These are phyloP conservation scores for Lamprotornis superbus DNA, from an alignment of 2,113 vertebrate species.

Conservation along the genomic window DNA sequence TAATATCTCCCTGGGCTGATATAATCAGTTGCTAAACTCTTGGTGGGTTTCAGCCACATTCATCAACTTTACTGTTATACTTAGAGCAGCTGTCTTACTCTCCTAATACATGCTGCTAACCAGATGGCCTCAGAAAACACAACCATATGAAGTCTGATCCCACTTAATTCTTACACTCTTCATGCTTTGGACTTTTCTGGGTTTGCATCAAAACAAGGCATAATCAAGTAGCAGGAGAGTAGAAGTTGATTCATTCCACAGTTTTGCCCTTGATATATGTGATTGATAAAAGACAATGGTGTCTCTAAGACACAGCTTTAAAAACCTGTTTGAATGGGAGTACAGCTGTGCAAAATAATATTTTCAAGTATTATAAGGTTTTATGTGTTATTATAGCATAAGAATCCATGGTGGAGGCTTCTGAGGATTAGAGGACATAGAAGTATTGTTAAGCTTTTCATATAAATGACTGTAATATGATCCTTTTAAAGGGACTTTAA, in stretches of 20 bases:
- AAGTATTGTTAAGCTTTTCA: background rate
- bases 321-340: background rate
- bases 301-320: background rate
- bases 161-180: slow-evolving; percentile 20
- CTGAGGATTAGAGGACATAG: background rate
- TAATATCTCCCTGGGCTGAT: background rate
- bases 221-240: background rate
- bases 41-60: background rate
- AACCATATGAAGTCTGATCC: background rate
- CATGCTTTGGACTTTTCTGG: background rate
- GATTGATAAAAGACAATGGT: background rate
- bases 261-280: background rate
- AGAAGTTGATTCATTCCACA: background rate
- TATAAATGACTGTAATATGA: background rate
- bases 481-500: background rate
- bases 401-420: background rate
- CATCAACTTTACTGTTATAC: background rate
- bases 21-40: background rate
- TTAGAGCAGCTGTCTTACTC: background rate
- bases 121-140: slow-evolving; percentile 51
- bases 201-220: background rate
- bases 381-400: background rate
- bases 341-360: background rate
- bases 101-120: slow-evolving; percentile 9
- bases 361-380: background rate